A percentile compares a stretch with the other conserved stretches of the same genome.
These are phyloP conservation scores for Procavia capensis DNA, from an alignment of 2,113 vertebrate species.

Conservation along the genomic window DNA sequence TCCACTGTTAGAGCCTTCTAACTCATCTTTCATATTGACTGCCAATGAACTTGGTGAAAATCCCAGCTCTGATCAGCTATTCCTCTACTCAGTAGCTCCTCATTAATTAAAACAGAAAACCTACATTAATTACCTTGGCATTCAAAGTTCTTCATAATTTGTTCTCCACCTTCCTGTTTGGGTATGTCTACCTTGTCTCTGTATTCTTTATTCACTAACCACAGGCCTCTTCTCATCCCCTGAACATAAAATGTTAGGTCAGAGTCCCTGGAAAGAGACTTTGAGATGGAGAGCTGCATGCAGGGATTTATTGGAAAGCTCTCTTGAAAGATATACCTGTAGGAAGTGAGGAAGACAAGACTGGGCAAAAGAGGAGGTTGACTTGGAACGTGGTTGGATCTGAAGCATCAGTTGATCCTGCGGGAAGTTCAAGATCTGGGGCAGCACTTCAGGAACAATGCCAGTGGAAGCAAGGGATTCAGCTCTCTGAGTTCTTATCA, in stretches of 20 bases:
- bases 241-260: neutral
- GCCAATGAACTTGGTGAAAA: neutral
- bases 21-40: neutral
- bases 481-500: fast-evolving
- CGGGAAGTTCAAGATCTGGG: neutral
- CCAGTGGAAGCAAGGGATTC: neutral
- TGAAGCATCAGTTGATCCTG: neutral
- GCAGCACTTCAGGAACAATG: neutral
- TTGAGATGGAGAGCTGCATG: neutral
- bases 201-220: neutral
- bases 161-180: neutral
- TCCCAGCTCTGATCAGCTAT: neutral
- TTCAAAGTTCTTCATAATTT: neutral
- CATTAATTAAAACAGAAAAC: neutral
- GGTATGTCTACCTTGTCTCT: neutral
- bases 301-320: fast-evolving
- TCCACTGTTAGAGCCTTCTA: neutral
- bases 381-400: neutral
- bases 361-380: neutral
- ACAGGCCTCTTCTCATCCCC: neutral
- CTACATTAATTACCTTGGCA: neutral
- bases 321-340: neutral
- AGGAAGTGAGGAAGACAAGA: neutral
- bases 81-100: neutral
- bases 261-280: neutral